Evolutionary conservation across 1,140 invertebrate genomes (phyloP).

Genomic region (Wasmannia auropunctata): DNA sequence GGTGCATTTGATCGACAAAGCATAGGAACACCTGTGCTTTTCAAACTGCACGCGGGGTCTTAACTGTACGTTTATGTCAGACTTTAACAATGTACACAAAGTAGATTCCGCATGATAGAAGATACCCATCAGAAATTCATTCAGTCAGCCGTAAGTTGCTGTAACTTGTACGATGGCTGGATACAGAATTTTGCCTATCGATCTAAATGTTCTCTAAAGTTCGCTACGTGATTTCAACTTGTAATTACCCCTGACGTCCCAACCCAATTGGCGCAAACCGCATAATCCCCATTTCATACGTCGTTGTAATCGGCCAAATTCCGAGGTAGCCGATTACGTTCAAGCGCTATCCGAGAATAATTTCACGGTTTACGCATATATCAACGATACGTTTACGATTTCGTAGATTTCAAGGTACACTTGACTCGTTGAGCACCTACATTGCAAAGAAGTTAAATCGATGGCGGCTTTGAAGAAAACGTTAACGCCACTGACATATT

Average conservation of each 20-base stretch:
- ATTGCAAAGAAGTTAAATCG: not conserved
- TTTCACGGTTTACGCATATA: constrained; percentile 5
- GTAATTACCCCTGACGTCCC: constrained; percentile 48
- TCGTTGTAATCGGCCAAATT: constrained; percentile 48
- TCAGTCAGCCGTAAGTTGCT: constrained; percentile 41
- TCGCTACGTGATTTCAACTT: constrained; percentile 51
- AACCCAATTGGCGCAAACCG: constrained; percentile 43
- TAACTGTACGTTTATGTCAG: constrained; percentile 3
- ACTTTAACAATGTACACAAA: constrained; percentile 46
- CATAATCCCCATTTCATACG: constrained; percentile 48
- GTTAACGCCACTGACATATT: too few relatives aligned
- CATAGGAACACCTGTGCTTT: constrained; percentile 26
- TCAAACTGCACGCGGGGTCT: not conserved
- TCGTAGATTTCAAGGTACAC: not conserved
- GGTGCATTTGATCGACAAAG: not conserved
- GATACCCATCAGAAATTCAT: constrained; percentile 38
- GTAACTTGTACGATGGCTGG: constrained; percentile 18
- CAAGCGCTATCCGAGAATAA: not conserved
- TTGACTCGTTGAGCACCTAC: not conserved
- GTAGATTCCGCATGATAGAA: constrained; percentile 35
- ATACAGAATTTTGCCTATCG: constrained; percentile 50
- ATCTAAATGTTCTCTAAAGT: constrained; percentile 52
- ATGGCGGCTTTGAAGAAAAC: not conserved
- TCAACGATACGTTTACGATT: not conserved
- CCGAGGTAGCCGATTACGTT: constrained; percentile 9